Base-by-base conservation (phyloP, 1,140 invertebrate genomes). In the Aplysia californica region DNA sequence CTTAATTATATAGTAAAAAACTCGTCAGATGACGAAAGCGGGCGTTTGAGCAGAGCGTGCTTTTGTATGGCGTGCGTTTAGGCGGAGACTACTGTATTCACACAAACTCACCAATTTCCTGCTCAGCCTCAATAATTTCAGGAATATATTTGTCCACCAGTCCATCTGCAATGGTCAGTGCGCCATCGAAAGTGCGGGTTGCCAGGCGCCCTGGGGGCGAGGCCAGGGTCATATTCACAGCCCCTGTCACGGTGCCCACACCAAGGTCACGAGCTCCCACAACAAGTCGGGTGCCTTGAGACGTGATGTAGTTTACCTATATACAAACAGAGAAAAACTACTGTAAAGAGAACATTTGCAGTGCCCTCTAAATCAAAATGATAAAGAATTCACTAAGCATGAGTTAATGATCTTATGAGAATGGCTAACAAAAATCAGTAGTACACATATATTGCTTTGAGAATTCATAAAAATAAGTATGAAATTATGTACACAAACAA, bases 61-160 rank as follows among this genome's bases (percentile, higher is more conserved):
- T n/a, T n/a, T n/a, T n/a, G n/a, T n/a, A n/a, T n/a, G n/a, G n/a
- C n/a, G n/a, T n/a, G n/a, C n/a, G n/a, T n/a, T n/a, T n/a, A n/a
- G n/a, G n/a, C n/a, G n/a, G n/a, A n/a, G n/a, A n/a, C n/a, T n/a
- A n/a, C n/a, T n/a, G n/a, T n/a, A n/a, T n/a, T n/a, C n/a, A 50
- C n/a, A 50, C 44, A 50, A 50, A 50, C 44, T 50, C 44, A 50
- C 44, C 44, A 15, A n/a, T n/a, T 15, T 50, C 44, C 44, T 50
- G 44, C 58, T 44, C 29, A 21, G 41, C 26, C n/a, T 75, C 72
- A 50, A 61, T 58, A 3, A 75, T 50, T 33, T 75, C 72, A 50
- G 72, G 72, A 3, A 75, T 50, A 31, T 75, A 75, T 26, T 55
- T 66, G 38, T 75, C 72, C 21, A 75, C 29, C 29, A 75, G 29